phyloP scores from a whole-genome alignment of 2,113 vertebrate genomes.

The Rhagologus leucostigma region DNA sequence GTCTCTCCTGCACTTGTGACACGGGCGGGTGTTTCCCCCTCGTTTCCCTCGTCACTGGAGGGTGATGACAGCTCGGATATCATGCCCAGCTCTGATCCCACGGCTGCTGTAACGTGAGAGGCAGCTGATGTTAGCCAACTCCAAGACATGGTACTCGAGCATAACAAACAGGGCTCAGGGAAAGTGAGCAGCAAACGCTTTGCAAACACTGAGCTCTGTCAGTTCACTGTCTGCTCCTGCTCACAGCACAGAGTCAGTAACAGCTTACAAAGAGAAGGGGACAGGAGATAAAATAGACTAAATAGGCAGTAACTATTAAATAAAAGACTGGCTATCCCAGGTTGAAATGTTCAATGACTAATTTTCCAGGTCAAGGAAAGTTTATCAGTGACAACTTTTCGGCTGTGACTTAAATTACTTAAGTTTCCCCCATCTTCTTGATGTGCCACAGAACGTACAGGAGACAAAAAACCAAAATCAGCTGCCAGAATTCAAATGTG shows the following conservation, averaged over 20 bases:
- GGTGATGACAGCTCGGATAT: neutral
- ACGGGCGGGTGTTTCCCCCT: neutral
- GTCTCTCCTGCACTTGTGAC: neutral
- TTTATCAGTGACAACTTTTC: neutral
- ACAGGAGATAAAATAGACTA: neutral
- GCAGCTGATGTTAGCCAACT: neutral
- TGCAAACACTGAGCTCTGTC: neutral
- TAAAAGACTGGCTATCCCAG: neutral
- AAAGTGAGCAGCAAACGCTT: neutral
- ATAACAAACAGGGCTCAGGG: neutral
- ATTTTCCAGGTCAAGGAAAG: neutral
- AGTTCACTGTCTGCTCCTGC: neutral
- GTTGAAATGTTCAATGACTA: neutral
- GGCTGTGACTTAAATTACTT: neutral
- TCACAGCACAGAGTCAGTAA: neutral
- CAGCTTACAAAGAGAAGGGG: neutral
- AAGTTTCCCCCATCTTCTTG: neutral
- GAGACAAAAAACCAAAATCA: neutral
- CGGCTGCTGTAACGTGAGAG: constrained; percentile 4
- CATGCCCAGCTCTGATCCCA: neutral
- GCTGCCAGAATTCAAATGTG: neutral
- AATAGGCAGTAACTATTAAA: neutral
- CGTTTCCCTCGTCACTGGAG: neutral
- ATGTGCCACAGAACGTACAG: neutral
- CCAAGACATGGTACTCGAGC: neutral